Evolutionary conservation across 2,113 vertebrate genomes (phyloP).

Genomic region (Rafetus swinhoei): DNA sequence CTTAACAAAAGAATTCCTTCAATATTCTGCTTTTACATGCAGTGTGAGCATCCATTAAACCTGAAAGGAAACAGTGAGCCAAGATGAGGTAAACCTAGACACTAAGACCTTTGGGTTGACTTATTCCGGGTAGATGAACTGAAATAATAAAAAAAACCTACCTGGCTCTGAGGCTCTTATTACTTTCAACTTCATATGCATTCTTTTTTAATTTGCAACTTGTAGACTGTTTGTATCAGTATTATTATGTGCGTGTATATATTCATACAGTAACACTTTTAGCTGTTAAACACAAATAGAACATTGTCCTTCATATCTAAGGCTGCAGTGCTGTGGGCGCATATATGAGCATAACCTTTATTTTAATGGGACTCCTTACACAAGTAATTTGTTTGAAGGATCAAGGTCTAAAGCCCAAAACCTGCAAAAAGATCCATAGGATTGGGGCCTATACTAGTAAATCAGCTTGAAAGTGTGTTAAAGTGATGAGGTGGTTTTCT

Average conservation of each 20-base stretch:
- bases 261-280: background rate
- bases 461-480: background rate
- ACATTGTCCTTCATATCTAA: background rate
- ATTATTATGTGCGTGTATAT: background rate
- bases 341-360: background rate
- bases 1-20: conserved; percentile 8
- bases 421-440: background rate
- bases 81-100: conserved; percentile 1
- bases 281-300: background rate
- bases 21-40: background rate
- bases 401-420: background rate
- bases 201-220: conserved; percentile 28
- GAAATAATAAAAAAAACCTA: conserved; percentile 52
- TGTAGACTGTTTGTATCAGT: background rate
- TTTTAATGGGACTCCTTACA: background rate
- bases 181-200: background rate
- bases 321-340: background rate
- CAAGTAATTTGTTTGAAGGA: background rate
- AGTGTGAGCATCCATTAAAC: conserved; percentile 19
- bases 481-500: background rate
- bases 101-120: conserved; percentile 30
- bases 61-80: background rate
- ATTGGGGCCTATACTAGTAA: background rate
- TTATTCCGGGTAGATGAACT: conserved; percentile 25
- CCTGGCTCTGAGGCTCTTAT: background rate